Conservation (phyloP, 2,113 vertebrate species). For the Salvelinus alpinus region DNA sequence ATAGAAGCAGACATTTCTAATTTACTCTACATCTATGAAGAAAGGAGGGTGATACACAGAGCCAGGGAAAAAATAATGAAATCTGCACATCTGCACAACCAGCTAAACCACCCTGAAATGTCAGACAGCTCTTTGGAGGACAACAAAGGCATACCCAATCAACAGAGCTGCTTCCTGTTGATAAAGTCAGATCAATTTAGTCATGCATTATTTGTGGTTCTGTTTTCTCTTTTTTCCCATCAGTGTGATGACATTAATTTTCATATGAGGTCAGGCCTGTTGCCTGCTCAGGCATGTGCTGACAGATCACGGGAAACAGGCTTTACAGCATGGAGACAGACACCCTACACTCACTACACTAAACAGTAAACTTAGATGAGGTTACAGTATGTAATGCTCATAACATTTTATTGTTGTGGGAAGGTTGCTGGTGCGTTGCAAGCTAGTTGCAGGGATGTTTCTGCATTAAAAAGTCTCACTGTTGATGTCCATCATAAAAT, state of each 20-base stretch:
- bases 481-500: too few relatives aligned
- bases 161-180: slow-evolving; percentile 9
- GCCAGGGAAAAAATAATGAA: too few relatives aligned
- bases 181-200: slow-evolving; percentile 47
- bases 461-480: too few relatives aligned
- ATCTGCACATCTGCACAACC: too few relatives aligned
- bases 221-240: slow-evolving; percentile 24
- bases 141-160: slow-evolving; percentile 4
- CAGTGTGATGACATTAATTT: slow-evolving; percentile 50
- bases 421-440: neutral
- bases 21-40: too few relatives aligned
- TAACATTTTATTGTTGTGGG: too few relatives aligned
- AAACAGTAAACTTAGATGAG: neutral
- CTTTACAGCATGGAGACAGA: slow-evolving; percentile 22
- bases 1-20: neutral
- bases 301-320: slow-evolving; percentile 30
- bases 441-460: neutral
- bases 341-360: neutral
- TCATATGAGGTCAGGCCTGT: slow-evolving; percentile 46
- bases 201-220: slow-evolving; percentile 46
- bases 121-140: slow-evolving; percentile 29
- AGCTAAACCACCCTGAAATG: neutral
- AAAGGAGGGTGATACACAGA: too few relatives aligned
- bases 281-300: slow-evolving; percentile 42
- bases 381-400: neutral